phyloP scores from a whole-genome alignment of 2,888 invertebrate species.

The Congeria kusceri region DNA sequence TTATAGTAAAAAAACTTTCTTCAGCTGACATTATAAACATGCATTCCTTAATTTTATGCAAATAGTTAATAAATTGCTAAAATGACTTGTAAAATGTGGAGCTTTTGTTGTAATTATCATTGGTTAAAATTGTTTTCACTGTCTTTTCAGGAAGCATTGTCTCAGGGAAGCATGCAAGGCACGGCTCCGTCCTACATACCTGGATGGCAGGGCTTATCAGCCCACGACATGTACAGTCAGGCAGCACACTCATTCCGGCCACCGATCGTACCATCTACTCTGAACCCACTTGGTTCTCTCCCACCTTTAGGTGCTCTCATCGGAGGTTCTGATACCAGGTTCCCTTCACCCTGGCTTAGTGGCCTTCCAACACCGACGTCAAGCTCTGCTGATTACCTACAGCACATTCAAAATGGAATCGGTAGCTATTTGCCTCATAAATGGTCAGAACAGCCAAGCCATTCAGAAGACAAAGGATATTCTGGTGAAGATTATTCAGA shows the following conservation, averaged over 20 bases:
- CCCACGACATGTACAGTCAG: slow-evolving; percentile 39
- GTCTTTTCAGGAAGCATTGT: slow-evolving; percentile 32
- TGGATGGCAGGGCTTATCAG: slow-evolving; percentile 48
- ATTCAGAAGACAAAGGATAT: no score
- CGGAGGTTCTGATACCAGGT: not conserved
- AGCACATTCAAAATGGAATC: no score
- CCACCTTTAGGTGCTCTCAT: not conserved
- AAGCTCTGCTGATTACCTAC: not conserved
- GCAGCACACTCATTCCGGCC: slow-evolving; percentile 27
- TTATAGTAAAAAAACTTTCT: no score
- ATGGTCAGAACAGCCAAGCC: no score
- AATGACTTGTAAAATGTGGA: no score
- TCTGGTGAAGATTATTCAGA: no score
- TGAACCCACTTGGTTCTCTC: slow-evolving; percentile 9
- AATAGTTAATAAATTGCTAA: no score
- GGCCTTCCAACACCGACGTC: slow-evolving; percentile 10
- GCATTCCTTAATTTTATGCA: no score
- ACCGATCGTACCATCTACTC: slow-evolving; percentile 9
- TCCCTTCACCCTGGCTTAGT: slow-evolving; percentile 1
- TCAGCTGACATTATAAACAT: no score
- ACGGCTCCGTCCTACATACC: slow-evolving; percentile 51
- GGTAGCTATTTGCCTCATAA: no score
- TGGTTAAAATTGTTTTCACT: no score
- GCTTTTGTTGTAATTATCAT: no score
- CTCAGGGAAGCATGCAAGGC: slow-evolving; percentile 61